A percentile compares a stretch with the other conserved stretches of the same genome.
Evolutionary conservation across 2,888 invertebrate genomes (phyloP).

Genomic region (Luffia ferchaultella): DNA sequence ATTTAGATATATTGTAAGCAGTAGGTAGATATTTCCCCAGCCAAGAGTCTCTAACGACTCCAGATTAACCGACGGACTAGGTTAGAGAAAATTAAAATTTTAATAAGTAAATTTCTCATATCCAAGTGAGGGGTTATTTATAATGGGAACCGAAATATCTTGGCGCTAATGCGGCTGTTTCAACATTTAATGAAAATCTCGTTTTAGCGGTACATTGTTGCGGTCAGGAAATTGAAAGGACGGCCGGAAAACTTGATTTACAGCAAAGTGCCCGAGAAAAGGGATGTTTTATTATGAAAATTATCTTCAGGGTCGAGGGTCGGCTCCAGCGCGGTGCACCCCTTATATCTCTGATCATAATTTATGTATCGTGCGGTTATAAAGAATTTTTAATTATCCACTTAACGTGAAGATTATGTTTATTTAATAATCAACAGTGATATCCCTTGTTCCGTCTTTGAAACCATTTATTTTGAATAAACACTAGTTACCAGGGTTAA

Average conservation of each 20-base stretch:
- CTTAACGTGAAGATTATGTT: background rate
- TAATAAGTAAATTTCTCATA: background rate
- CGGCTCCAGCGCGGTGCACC: constrained; percentile 3
- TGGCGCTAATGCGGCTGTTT: constrained; percentile 23
- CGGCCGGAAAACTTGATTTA: constrained; percentile 54
- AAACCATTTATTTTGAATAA: too few relatives aligned
- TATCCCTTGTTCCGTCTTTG: too few relatives aligned
- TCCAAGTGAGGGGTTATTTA: background rate
- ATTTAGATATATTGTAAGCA: too few relatives aligned
- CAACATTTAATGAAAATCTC: constrained; percentile 44
- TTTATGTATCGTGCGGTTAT: constrained; percentile 4
- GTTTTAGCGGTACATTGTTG: constrained; percentile 41
- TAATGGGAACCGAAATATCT: constrained; percentile 8
- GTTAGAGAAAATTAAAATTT: background rate
- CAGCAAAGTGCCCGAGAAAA: constrained; percentile 47
- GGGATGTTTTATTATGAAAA: constrained; percentile 57
- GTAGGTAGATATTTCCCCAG: too few relatives aligned
- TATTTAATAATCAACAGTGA: too few relatives aligned
- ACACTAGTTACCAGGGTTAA: too few relatives aligned
- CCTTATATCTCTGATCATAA: constrained; percentile 10
- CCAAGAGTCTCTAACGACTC: too few relatives aligned
- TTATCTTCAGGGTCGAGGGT: constrained; percentile 31
- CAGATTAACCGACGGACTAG: too few relatives aligned
- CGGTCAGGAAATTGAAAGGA: constrained; percentile 57
- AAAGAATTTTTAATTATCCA: background rate